phyloP scores from a whole-genome alignment of 2,888 invertebrate species.

The Drosophila yooni region DNA sequence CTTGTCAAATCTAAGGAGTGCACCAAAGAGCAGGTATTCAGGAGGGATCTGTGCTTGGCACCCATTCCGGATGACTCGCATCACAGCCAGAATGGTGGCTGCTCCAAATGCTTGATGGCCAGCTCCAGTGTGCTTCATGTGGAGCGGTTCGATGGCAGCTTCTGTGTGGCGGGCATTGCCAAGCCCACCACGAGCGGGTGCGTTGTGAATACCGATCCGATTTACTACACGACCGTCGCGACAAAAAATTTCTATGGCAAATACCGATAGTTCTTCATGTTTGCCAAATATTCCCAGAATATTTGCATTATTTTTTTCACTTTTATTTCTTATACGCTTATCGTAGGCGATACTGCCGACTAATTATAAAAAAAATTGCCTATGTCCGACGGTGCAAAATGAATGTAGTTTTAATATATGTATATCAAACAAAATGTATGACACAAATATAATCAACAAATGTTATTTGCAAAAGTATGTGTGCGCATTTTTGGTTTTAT shows the following conservation, averaged over 20 bases:
- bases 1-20: neutral
- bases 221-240: neutral
- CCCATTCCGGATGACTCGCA: neutral
- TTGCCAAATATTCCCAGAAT: neutral
- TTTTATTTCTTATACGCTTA: no score
- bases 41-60: conserved; percentile 24
- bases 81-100: neutral
- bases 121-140: conserved; percentile 51
- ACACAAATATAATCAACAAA: neutral
- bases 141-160: conserved; percentile 17
- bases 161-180: conserved; percentile 51
- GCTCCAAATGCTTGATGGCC: conserved; percentile 31
- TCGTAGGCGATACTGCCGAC: neutral
- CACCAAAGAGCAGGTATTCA: accelerated
- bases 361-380: neutral
- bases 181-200: conserved; percentile 43
- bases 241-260: accelerated
- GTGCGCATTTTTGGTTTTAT: neutral
- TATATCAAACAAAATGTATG: neutral
- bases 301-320: no score
- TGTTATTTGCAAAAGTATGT: neutral
- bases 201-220: neutral
- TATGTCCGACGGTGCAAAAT: no score
- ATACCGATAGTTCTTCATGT: neutral
- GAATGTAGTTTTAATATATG: neutral